phyloP scores from a whole-genome alignment of 2,888 invertebrate species.

The Erannis defoliaria region DNA sequence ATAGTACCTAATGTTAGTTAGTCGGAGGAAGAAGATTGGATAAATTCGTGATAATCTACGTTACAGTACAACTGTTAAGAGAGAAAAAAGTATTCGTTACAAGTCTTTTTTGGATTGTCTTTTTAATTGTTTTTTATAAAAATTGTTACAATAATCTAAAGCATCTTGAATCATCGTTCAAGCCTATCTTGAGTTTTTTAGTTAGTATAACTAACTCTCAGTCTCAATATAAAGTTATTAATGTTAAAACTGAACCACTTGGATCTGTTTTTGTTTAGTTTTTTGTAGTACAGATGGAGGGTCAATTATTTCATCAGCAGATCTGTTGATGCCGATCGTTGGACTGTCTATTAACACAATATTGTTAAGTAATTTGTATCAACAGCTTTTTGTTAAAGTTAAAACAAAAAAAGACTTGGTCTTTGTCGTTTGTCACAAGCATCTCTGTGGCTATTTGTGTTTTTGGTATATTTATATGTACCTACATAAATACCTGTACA shows the following conservation, averaged over 20 bases:
- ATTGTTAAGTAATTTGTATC: constrained; percentile 53
- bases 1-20: too few species aligned
- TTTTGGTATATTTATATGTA: too few species aligned
- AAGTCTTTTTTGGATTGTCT: too few species aligned
- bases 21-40: too few species aligned
- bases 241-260: constrained; percentile 55
- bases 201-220: constrained; percentile 53
- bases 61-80: too few species aligned
- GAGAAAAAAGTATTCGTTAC: too few species aligned
- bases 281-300: constrained; percentile 60
- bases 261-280: constrained; percentile 60
- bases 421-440: not conserved
- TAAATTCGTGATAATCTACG: too few species aligned
- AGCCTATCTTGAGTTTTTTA: constrained; percentile 58
- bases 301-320: constrained; percentile 79
- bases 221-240: constrained; percentile 49
- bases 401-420: not conserved
- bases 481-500: too few species aligned
- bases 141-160: not conserved
- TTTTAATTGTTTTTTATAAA: not conserved
- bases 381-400: constrained; percentile 19
- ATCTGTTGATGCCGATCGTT: constrained; percentile 39
- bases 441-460: too few species aligned
- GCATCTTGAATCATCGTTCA: constrained; percentile 21
- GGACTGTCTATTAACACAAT: constrained; percentile 59